Conservation (phyloP, 2,113 vertebrate genomes). For the Tamias sibiricus region DNA sequence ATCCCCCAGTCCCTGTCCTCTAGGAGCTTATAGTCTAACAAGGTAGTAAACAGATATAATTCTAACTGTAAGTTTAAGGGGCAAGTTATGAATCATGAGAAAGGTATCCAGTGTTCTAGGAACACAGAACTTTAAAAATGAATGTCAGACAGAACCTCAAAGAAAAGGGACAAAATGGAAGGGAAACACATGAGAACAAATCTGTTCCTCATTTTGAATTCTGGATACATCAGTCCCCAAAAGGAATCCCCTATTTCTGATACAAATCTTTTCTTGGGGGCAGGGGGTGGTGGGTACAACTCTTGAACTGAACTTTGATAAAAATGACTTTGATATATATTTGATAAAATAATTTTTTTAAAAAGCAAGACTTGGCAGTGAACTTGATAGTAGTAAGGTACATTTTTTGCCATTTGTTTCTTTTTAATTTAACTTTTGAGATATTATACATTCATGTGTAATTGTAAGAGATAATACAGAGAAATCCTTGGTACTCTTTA, state of each 20-base stretch:
- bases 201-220: constrained; percentile 27
- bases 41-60: background rate
- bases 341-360: background rate
- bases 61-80: background rate
- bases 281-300: no score
- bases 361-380: background rate
- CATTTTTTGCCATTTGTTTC: background rate
- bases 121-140: no score
- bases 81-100: background rate
- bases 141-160: no score
- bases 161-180: background rate
- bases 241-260: background rate
- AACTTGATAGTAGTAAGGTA: background rate
- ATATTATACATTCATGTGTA: background rate
- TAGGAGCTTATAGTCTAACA: background rate
- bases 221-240: background rate
- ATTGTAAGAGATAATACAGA: background rate
- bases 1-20: background rate
- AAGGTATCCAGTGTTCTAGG: background rate
- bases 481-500: background rate
- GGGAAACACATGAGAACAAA: background rate
- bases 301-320: background rate
- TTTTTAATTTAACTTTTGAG: background rate
- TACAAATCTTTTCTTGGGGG: background rate
- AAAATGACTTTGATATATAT: background rate